Evolutionary conservation across 1,140 invertebrate genomes (phyloP).

Genomic region (Papilio machaon): DNA sequence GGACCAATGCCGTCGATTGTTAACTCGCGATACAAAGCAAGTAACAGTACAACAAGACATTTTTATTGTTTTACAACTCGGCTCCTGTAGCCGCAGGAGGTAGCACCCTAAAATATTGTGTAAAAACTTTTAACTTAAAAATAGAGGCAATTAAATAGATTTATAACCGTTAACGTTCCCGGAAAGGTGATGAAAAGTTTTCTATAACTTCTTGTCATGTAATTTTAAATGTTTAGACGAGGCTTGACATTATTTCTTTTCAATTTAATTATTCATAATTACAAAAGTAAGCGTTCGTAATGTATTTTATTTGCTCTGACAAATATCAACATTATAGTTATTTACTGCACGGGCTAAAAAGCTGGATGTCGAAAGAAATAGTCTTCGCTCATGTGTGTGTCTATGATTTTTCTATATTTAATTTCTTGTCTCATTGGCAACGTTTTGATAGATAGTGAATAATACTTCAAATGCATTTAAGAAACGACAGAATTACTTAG

Average conservation of each 20-base stretch:
- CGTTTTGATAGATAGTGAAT: neutral
- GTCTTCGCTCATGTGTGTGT: no score
- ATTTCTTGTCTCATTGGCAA: no score
- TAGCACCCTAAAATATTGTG: constrained; percentile 66
- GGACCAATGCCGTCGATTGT: constrained; percentile 60
- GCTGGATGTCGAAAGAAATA: no score
- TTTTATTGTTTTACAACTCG: constrained; percentile 77
- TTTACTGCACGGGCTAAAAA: neutral
- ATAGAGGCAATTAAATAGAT: constrained; percentile 72
- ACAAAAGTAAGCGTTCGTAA: neutral
- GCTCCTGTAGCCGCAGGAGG: constrained; percentile 74
- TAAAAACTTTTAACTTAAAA: constrained; percentile 61
- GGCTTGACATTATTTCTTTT: constrained; percentile 41
- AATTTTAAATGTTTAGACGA: constrained; percentile 42
- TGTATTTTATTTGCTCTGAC: neutral
- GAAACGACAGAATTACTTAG: neutral
- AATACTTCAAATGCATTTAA: neutral
- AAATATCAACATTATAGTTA: neutral
- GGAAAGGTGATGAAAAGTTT: constrained; percentile 54
- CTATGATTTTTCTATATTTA: no score
- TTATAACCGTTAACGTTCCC: constrained; percentile 70
- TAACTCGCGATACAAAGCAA: constrained; percentile 49
- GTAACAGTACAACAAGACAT: constrained; percentile 63
- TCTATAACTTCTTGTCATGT: constrained; percentile 42
- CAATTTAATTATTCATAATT: constrained; percentile 20